Evolutionary conservation across 2,888 invertebrate species (phyloP), one percentile per base, ranked within the genome.

Genomic region (Blastobasis lacticolella): DNA sequence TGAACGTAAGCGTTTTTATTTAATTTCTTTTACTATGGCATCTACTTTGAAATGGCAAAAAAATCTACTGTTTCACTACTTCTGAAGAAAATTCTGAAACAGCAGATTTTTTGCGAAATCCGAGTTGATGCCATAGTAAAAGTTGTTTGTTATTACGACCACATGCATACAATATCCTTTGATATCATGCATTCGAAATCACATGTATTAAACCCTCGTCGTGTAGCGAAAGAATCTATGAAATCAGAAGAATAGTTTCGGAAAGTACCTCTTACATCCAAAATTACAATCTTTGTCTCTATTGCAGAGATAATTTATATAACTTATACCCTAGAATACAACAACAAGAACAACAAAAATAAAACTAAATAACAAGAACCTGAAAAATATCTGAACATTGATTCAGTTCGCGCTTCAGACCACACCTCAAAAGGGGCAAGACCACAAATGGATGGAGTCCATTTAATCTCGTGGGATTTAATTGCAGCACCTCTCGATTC

Each of bases 381-480:
- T 23, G 23, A 23, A 23, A 23, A 23, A 23, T 2, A 23, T 2
- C 23, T 23, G 23, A 23, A 23, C 3, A 3, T 23, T 23, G 23
- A 23, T 23, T 23, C 23, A 23, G 23, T 23, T 23, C 23, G 23
- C 23, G 23, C 1, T 23, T 23, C 23, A 23, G 36, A 51, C 69
- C 68, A 60, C 52, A 52, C 54, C 51, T 49, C 57, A 66, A 69
- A 64, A 66, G 64, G 67, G 63, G 66, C 67, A 69, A 66, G 69
- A 74, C 80, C 81, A 77, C 82, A 79, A 83, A 84, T 78, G 75
- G 78, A 82, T 82, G 73, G 73, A 73, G 71, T 77, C 78, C 80
- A 81, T 85, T 85, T 84, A 84, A 85, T 85, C 83, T 75, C 73
- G 63, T 69, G 74, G 78, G 77, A 75, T 81, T 80, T 85, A 84